Conservation (phyloP, 2,113 vertebrate genomes). For the Brienomyrus brachyistius region DNA sequence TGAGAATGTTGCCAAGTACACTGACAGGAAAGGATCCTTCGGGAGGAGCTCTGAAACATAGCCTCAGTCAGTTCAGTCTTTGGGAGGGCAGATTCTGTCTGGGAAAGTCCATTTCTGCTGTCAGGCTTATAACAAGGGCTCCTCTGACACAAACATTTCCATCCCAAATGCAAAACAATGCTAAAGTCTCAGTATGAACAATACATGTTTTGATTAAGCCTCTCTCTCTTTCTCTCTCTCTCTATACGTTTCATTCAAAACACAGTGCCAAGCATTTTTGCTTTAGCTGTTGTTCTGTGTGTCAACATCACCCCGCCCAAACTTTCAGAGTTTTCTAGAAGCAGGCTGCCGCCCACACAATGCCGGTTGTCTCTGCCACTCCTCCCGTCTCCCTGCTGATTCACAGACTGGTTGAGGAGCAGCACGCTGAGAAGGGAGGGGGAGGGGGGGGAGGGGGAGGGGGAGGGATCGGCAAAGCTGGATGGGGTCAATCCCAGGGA, state of each 20-base stretch:
- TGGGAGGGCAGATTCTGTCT: neutral
- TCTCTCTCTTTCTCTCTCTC: neutral
- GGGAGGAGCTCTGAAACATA: neutral
- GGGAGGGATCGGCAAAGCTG: slow-evolving; percentile 1
- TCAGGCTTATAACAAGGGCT: neutral
- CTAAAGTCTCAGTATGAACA: neutral
- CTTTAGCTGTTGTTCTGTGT: slow-evolving; percentile 28
- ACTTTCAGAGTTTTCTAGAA: slow-evolving; percentile 29
- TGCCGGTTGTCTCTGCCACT: slow-evolving; percentile 26
- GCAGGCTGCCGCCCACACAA: slow-evolving; percentile 33
- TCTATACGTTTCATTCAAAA: neutral
- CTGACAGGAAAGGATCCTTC: neutral
- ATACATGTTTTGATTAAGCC: neutral
- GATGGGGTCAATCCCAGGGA: slow-evolving; percentile 26
- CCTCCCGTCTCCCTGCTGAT: neutral
- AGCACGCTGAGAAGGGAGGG: neutral
- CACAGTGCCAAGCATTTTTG: neutral
- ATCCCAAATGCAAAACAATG: neutral
- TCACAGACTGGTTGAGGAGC: slow-evolving; percentile 30
- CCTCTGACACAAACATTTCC: neutral
- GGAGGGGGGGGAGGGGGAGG: neutral
- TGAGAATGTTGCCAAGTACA: neutral
- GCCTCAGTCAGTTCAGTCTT: neutral
- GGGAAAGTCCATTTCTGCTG: neutral
- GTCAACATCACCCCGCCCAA: slow-evolving; percentile 35